Evolutionary conservation across 2,888 invertebrate species (phyloP).

Genomic region (Tenthredo mesomela): DNA sequence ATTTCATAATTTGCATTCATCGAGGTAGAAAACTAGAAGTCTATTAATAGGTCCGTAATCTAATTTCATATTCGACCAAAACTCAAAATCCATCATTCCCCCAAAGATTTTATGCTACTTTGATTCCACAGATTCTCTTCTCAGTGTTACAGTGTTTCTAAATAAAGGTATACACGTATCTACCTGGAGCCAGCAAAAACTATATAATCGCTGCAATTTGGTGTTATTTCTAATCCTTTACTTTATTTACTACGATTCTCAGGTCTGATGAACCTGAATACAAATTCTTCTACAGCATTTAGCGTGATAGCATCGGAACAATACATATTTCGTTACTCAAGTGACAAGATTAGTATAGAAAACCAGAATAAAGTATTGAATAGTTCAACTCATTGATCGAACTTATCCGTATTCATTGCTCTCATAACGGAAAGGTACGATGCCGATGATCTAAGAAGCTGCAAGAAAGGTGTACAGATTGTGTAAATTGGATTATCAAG

Average conservation of each 20-base stretch:
- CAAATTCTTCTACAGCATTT: not conserved
- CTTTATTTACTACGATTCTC: not conserved
- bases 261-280: not conserved
- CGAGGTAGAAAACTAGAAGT: not conserved
- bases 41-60: not conserved
- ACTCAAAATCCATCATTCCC: not conserved
- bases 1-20: not conserved
- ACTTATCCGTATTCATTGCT: slow-evolving; percentile 37
- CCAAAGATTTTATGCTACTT: too few species aligned
- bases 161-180: not conserved
- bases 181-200: too few species aligned
- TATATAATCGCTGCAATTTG: not conserved
- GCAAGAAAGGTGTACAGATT: not conserved
- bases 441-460: slow-evolving; percentile 37
- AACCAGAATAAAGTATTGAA: not conserved
- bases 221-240: not conserved
- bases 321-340: not conserved
- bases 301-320: not conserved
- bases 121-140: too few species aligned
- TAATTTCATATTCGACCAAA: not conserved
- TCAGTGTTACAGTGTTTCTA: too few species aligned
- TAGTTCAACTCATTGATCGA: not conserved
- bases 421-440: slow-evolving; percentile 46
- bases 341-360: not conserved
- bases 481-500: not conserved